These are phyloP conservation scores for Hemicrepidius hirtus DNA, from an alignment of 2,888 invertebrate species.

Conservation along the genomic window DNA sequence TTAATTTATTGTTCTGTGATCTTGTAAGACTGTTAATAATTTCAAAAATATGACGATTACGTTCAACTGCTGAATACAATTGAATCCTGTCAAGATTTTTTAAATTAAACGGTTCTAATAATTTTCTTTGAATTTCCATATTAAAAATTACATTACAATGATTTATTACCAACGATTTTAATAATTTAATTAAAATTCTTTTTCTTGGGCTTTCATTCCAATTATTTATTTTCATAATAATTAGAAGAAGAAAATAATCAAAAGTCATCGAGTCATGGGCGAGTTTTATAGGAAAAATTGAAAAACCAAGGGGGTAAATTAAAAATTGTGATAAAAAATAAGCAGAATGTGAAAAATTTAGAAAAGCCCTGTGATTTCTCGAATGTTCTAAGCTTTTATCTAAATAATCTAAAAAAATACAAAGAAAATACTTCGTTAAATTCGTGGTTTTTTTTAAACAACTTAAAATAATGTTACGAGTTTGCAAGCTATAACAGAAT, in stretches of 20 bases:
- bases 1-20: slow-evolving; percentile 13
- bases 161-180: slow-evolving; percentile 47
- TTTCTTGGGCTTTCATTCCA: slow-evolving; percentile 38
- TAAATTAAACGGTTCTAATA: slow-evolving; percentile 53
- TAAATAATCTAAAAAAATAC: slow-evolving; percentile 17
- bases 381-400: slow-evolving; percentile 1
- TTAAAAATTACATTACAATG: slow-evolving; percentile 48
- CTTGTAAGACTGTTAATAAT: slow-evolving; percentile 49
- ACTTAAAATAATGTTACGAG: slow-evolving; percentile 49
- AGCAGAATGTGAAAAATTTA: slow-evolving; percentile 40
- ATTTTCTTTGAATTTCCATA: slow-evolving; percentile 46
- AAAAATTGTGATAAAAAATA: slow-evolving; percentile 41
- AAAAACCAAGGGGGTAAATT: slow-evolving; percentile 32
- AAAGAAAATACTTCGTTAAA: slow-evolving; percentile 22
- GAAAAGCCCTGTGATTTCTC: slow-evolving; percentile 25
- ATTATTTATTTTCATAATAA: slow-evolving; percentile 20
- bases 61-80: slow-evolving; percentile 38
- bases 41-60: slow-evolving; percentile 52
- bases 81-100: slow-evolving; percentile 46
- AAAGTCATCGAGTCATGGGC: slow-evolving; percentile 28
- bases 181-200: slow-evolving; percentile 38
- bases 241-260: slow-evolving; percentile 19
- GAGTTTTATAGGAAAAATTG: slow-evolving; percentile 41
- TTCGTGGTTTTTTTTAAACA: slow-evolving; percentile 39
- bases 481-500: slow-evolving; percentile 52